Evolutionary conservation across 2,797 vertebrate species (phyloP), one percentile per base, ranked within the genome.

Genomic region (Cryptoblepharus egeriae): DNA sequence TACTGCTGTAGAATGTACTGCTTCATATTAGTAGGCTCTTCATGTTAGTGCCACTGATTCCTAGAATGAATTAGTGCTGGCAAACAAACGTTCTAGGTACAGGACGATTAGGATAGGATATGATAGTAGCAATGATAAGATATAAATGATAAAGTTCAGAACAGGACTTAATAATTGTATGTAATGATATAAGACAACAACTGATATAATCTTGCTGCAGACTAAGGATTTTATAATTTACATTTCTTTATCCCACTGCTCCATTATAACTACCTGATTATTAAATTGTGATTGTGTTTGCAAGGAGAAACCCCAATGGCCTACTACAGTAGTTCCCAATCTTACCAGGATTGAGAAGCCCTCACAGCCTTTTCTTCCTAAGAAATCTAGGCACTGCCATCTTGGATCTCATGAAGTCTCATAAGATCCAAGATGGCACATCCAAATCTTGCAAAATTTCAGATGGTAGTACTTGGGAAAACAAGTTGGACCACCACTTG

Each of bases 231-330:
- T 63, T 77, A 4, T 45, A 4, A 35, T 81, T 77, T 82, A 68
- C 0, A 76, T 26, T 42, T 68, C 71, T 78, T 20, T 5, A 79
- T 28, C 49, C 58, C 0, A 0, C 2, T 61, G 24, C 49, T 52
- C 71, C 3, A 75, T 52, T 81, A 72, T 26, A 4, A 63, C 35
- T 64, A 63, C n/a, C 28, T 60, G 37, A 24, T 42, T 30, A n/a
- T 16, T 79, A 30, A 79, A 77, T 77, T 49, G 52, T 69, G 55
- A 20, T 26, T 79, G 6, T 68, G 28, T 24, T 63, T 72, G 28
- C n/a, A 61, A 28, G 39, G 15, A 64, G 61, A 15, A 63, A 15
- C 24, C 58, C 58, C 52, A 61, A 28, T 16, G 35, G 30, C 18
- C 22, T 39, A 71, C n/a, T 22, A 39, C 16, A 65, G 30, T 15